Conservation (phyloP, 2,113 vertebrate genomes). For the Microcebus lehilahytsara region DNA sequence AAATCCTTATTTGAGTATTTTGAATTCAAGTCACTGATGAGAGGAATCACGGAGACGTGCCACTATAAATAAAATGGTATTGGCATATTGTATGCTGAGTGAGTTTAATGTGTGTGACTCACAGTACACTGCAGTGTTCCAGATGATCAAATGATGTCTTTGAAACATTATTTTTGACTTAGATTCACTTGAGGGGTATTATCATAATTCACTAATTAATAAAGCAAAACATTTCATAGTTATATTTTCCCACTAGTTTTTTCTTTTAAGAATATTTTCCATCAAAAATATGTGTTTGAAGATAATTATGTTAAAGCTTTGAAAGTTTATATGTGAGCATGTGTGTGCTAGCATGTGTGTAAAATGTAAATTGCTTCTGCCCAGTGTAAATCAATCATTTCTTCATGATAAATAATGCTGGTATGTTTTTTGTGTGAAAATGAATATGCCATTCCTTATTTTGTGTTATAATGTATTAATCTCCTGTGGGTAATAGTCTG, state of each 20-base stretch:
- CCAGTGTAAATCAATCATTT: conserved; percentile 28
- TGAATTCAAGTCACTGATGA: conserved; percentile 21
- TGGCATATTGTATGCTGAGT: not conserved
- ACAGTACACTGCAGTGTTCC: not conserved
- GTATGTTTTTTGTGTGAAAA: conserved; percentile 39
- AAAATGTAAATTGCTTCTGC: conserved; percentile 50
- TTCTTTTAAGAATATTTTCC: not conserved
- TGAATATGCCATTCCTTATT: conserved; percentile 46
- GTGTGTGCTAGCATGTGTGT: not conserved
- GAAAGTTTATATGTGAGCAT: not conserved
- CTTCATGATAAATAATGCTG: conserved; percentile 23
- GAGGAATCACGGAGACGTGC: not conserved
- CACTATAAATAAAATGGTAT: conserved; percentile 30
- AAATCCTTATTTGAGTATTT: not conserved
- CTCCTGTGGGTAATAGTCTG: conserved; percentile 38
- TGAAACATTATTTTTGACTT: not conserved
- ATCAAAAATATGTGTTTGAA: not conserved
- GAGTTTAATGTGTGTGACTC: not conserved
- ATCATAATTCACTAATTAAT: not conserved
- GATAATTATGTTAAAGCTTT: not conserved
- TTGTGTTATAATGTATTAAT: conserved; percentile 48
- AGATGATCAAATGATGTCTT: conserved; percentile 18
- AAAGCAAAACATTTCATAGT: not conserved
- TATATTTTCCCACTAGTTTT: not conserved
- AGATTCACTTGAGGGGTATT: not conserved